Base-by-base conservation (phyloP, 2,797 vertebrate species). In the Mus spretus region DNA sequence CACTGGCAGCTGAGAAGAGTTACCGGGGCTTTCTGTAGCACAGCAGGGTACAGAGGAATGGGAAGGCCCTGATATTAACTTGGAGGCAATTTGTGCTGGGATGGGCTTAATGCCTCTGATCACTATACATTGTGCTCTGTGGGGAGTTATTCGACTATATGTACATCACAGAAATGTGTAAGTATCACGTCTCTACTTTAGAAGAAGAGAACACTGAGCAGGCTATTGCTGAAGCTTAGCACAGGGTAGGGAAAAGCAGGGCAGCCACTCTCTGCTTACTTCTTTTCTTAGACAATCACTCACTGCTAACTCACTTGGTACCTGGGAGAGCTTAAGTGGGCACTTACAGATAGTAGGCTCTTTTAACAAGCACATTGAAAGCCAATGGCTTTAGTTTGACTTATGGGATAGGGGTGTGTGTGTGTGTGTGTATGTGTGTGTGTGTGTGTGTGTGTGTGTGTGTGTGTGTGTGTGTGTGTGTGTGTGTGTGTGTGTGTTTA, bases 241-340 rank as follows among this genome's bases (percentile, higher is more conserved):
- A 12, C 17, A 6, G 9, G 34, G 22, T 50, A 89, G 59, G 86
- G 61, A 70, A 75, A 72, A 79, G 24, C 14, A 34, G 31, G 11
- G 14, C 12, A 22, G 63, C 70, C 79, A 11, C 57, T 83, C 53
- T 80, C 37, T 44, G 65, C 57, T 61, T 17, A 5, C 57, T 83
- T 83, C 44, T 37, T 95, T 92, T 61, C 44, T 93, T 90, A 82
- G 59, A 70, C 97, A 81, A 94, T 26, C 15, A 37, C 65, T 75
- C 74, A 37, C 53, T 47, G 80, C 93, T 47, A 55, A 75, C 37
- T 83, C 34, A 57, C 17, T 7, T 7, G 50, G 22, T 72, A 40
- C 13, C 12, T 19, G 40, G 57, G 34, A 90, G 81, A 96, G 53
- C 40, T 86, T 31, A 15, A 47, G 37, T 78, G 55, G 72, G 6